phyloP scores from a whole-genome alignment of 2,888 invertebrate genomes.

The Graphium colonna region DNA sequence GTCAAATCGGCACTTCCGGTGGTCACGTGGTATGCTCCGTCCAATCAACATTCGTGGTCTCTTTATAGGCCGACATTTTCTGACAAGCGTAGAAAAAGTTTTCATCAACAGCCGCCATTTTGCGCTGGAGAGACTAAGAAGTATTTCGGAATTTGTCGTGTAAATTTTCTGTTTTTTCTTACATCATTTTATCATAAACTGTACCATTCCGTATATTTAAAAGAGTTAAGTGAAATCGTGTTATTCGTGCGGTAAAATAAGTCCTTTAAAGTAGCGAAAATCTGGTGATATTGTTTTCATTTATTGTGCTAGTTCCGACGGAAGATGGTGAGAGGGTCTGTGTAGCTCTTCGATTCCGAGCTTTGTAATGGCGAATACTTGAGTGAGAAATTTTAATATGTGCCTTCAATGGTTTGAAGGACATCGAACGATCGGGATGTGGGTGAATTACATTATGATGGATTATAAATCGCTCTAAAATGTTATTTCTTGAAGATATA shows the following conservation, averaged over 20 bases:
- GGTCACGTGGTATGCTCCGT: slow-evolving; percentile 66
- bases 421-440: slow-evolving; percentile 84
- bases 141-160: slow-evolving; percentile 87
- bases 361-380: slow-evolving; percentile 91
- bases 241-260: slow-evolving; percentile 68
- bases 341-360: slow-evolving; percentile 84
- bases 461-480: slow-evolving; percentile 77
- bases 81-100: slow-evolving; percentile 97
- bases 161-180: slow-evolving; percentile 83
- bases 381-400: slow-evolving; percentile 85
- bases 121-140: slow-evolving; percentile 89
- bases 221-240: slow-evolving; percentile 79
- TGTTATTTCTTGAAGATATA: slow-evolving; percentile 76
- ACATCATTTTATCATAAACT: slow-evolving; percentile 79
- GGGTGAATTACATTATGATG: slow-evolving; percentile 81
- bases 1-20: slow-evolving; percentile 70
- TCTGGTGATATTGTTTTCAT: slow-evolving; percentile 83
- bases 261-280: slow-evolving; percentile 72
- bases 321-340: slow-evolving; percentile 88
- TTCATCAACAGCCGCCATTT: slow-evolving; percentile 97
- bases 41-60: slow-evolving; percentile 67
- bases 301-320: slow-evolving; percentile 86
- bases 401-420: slow-evolving; percentile 87
- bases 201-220: slow-evolving; percentile 80
- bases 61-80: slow-evolving; percentile 82